Evolutionary conservation across 2,888 invertebrate genomes (phyloP).

Genomic region (Abrostola tripartita): DNA sequence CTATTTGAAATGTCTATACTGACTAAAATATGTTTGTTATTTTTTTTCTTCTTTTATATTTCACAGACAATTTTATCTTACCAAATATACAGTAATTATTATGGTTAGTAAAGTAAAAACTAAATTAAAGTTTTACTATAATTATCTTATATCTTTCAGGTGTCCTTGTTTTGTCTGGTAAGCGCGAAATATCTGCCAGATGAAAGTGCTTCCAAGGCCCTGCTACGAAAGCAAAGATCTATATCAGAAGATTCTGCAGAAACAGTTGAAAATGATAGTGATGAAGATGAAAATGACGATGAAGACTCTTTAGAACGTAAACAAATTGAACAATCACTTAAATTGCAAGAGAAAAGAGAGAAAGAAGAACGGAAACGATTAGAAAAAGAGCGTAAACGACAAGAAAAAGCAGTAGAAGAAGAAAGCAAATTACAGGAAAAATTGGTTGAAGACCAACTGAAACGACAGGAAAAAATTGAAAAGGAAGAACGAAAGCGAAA

Average conservation of each 20-base stretch:
- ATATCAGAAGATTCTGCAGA: constrained; percentile 70
- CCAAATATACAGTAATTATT: too few species aligned
- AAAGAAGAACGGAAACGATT: constrained; percentile 59
- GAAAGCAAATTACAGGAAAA: constrained; percentile 65
- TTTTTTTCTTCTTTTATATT: too few species aligned
- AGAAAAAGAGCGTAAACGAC: constrained; percentile 57
- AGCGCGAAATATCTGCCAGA: constrained; percentile 83
- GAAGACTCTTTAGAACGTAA: constrained; percentile 43
- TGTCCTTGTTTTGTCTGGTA: constrained; percentile 76
- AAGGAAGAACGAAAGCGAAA: constrained; percentile 63
- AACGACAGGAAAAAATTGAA: constrained; percentile 65
- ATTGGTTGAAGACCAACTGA: constrained; percentile 62
- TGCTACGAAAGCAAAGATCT: constrained; percentile 66
- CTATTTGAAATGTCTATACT: too few species aligned
- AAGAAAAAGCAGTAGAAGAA: constrained; percentile 58
- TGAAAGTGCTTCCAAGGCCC: constrained; percentile 66
- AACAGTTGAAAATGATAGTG: constrained; percentile 60
- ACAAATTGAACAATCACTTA: constrained; percentile 60
- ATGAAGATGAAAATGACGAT: constrained; percentile 36
- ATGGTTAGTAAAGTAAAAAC: too few species aligned
- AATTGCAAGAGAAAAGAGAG: constrained; percentile 59
- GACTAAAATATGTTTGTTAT: too few species aligned
- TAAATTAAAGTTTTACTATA: too few species aligned
- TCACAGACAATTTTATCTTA: too few species aligned
- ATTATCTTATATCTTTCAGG: constrained; percentile 66